Evolutionary conservation across 1,140 invertebrate species (phyloP), one percentile per base, ranked within the genome.

Genomic region (Bathynomus jamesi): DNA sequence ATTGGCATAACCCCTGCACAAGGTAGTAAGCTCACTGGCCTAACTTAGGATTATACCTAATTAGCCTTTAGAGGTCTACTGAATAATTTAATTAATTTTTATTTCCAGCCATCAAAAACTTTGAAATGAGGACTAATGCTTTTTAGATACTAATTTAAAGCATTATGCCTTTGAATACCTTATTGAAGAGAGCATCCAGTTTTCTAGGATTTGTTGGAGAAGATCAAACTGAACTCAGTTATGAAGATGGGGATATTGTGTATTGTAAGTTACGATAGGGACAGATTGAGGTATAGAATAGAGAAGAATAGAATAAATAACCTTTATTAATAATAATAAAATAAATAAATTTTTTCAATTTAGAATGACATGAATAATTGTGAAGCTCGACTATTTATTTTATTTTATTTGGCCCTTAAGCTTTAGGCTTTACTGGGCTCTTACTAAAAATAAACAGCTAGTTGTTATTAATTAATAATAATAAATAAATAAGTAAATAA

Each of bases 201-300:
- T 90, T 89, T 73, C 90, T 92, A 75, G 83, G 90, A 24, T 89
- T 90, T n/a, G 85, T 87, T n/a, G 85, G 85, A 72, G 85, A 85
- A 78, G 83, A 84, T 78, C 84, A 85, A 78, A 83, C 84, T 46
- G 83, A 83, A 32, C 83, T 85, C 73, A 78, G 83, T 3, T 91
- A 90, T 78, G 88, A 90, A 79, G 89, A 92, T 82, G 91, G 91
- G 75, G 91, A 93, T 84, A 87, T 91, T 69, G 83, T 92, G 7
- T 93, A 92, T 80, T 92, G 91, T 81, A 91, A 92, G 81, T 79
- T 28, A 30, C 10, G 17, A 11, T 27, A 72, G 25, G 13, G 74
- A 28, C 17, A 30, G n/a, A 31, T 53, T 32, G 25, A 61, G 7
- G 25, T 61, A 65, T 28, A 64, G 40, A 28, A 4, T 61, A 61